Conservation (phyloP, 1,140 invertebrate species). For the silkworm (Bombyx mori) region DNA sequence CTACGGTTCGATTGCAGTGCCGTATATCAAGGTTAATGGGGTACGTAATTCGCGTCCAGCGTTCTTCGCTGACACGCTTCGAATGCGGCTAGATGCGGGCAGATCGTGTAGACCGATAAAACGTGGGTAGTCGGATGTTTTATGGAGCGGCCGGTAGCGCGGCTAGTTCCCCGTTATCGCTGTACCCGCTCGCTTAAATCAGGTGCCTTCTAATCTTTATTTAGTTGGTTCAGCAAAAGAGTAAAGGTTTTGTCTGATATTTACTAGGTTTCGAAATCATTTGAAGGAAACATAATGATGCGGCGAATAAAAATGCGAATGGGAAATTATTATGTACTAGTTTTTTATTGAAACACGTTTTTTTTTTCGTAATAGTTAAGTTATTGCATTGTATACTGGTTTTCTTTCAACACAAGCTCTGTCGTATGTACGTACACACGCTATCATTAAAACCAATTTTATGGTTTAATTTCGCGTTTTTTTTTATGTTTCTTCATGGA, state of each 20-base stretch:
- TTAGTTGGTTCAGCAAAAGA: slow-evolving; percentile 5
- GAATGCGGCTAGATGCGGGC: slow-evolving; percentile 44
- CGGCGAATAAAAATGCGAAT: too few species aligned
- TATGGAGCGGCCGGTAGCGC: slow-evolving; percentile 40
- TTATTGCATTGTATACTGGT: too few species aligned
- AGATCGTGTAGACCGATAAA: slow-evolving; percentile 45
- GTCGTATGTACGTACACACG: too few species aligned
- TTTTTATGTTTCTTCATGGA: too few species aligned
- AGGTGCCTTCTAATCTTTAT: slow-evolving; percentile 45
- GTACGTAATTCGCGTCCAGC: slow-evolving; percentile 45
- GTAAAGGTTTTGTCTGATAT: too few species aligned
- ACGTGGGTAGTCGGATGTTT: slow-evolving; percentile 50
- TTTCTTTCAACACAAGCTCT: too few species aligned
- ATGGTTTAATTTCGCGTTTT: too few species aligned
- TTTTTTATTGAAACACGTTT: background rate
- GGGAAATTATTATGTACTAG: background rate
- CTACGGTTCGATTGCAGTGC: slow-evolving; percentile 12
- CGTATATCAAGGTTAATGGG: slow-evolving; percentile 40
- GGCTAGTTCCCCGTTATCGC: slow-evolving; percentile 52
- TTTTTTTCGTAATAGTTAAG: background rate
- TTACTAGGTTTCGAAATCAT: too few species aligned
- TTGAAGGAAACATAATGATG: too few species aligned
- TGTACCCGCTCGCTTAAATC: slow-evolving; percentile 40
- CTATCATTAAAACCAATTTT: too few species aligned
- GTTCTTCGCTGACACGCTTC: slow-evolving; percentile 35